Conservation (phyloP, 2,888 invertebrate species). For the Myopa tessellatipennis region DNA sequence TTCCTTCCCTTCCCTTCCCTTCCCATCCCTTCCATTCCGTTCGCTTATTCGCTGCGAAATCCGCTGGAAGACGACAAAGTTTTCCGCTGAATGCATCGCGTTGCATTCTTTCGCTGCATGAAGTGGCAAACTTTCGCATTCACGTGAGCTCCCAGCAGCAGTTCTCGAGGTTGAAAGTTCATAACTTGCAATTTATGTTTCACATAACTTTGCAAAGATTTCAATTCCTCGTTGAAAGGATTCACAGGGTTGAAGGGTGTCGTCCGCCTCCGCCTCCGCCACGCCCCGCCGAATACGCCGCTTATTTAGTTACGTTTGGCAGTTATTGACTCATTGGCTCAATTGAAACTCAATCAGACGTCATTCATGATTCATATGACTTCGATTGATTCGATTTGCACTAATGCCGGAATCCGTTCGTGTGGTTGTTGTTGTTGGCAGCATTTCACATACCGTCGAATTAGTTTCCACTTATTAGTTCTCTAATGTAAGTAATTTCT, state of each 20-base stretch:
- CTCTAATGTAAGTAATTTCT: background rate
- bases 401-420: background rate
- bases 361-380: conserved; percentile 37
- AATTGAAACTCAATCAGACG: conserved; percentile 38
- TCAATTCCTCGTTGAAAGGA: background rate
- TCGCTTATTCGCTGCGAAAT: background rate
- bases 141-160: conserved; percentile 13
- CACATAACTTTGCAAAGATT: conserved; percentile 27
- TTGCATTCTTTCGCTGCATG: conserved; percentile 12
- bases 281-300: background rate
- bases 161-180: conserved; percentile 19
- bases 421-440: background rate
- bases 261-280: background rate
- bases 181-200: conserved; percentile 26
- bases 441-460: conserved; percentile 18
- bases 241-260: background rate
- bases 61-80: conserved; percentile 22
- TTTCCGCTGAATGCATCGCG: conserved; percentile 7
- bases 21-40: background rate
- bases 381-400: background rate
- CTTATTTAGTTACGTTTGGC: conserved; percentile 10
- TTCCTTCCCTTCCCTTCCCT: background rate
- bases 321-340: conserved; percentile 36
- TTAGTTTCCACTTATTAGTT: conserved; percentile 19
- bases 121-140: conserved; percentile 8